Evolutionary conservation across 2,888 invertebrate genomes (phyloP), one percentile per base, ranked within the genome.

Genomic region (Thymelicus lineola): DNA sequence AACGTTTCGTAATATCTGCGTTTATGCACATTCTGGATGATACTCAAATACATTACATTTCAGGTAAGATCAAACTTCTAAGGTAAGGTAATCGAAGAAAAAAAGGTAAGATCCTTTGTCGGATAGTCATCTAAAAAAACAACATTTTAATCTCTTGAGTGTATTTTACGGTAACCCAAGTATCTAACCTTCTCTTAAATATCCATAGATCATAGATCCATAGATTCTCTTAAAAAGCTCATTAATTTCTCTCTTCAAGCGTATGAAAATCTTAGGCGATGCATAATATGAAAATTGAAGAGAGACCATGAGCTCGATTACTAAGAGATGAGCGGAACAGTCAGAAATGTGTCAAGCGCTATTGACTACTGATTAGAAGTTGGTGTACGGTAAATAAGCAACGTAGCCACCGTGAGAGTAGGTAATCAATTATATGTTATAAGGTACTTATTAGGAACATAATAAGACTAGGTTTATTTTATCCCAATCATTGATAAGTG

Each of bases 221-320:
- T n/a, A n/a, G n/a, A n/a, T n/a, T n/a, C n/a, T n/a, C n/a, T n/a
- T 38, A 38, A 45, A 15, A 15, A 12, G 45, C 12, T 6, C 17
- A 20, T 45, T 45, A 48, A 48, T 48, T n/a, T 62, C 15, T 48
- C 14, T 15, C 7, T 6, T 58, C n/a, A 58, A 57, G 55, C 57
- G 42, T 65, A 48, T 66, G 66, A 59, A 36, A 7, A 35, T 9
- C 57, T 57, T n/a, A n/a, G 45, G 28, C 6, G 62, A 62, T 68
- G 62, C 48, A 68, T 48, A 58, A 53, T 61, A 57, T 68, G 68
- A 68, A 57, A 68, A 68, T 62, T 68, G 57, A 68, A 68, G 68
- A 36, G 67, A 36, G 67, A 61, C 62, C 68, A 35, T 68, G 62
- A 66, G 46, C 68, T 48, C 57, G 68, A 68, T 68, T 62, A 62